These are phyloP conservation scores for Myanophis thanlyinensis DNA, from an alignment of 2,113 vertebrate species.

Conservation along the genomic window DNA sequence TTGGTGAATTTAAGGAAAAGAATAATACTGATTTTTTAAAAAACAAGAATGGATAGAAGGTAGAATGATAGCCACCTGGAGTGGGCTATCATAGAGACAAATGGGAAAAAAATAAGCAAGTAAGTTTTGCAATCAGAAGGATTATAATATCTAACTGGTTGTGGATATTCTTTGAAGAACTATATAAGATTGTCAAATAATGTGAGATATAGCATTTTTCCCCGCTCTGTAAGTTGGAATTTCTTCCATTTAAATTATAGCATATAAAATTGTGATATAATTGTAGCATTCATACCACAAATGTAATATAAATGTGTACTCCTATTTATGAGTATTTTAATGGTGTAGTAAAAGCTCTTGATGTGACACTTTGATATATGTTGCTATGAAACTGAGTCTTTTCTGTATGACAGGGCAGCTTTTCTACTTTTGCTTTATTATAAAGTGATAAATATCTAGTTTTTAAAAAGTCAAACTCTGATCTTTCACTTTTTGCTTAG, in stretches of 20 bases:
- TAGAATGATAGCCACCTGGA: background rate
- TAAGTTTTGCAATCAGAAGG: background rate
- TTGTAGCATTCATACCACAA: background rate
- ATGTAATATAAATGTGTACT: background rate
- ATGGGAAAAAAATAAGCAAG: background rate
- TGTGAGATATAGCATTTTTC: background rate
- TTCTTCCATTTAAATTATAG: background rate
- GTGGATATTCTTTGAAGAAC: background rate
- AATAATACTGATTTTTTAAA: background rate
- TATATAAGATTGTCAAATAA: background rate
- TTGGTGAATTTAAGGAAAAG: background rate
- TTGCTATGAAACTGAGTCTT: background rate
- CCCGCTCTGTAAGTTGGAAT: no score
- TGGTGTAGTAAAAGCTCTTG: background rate
- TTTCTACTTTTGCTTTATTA: background rate
- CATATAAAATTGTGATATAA: background rate
- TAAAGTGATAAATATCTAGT: background rate
- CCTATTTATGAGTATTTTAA: background rate
- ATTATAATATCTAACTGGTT: background rate
- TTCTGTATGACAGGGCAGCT: background rate
- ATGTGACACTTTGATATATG: background rate
- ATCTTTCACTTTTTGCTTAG: background rate
- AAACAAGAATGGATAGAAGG: background rate
- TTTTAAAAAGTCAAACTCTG: background rate
- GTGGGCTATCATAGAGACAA: background rate